Conservation (phyloP, 2,113 vertebrate genomes). For the Labrus mixtus region DNA sequence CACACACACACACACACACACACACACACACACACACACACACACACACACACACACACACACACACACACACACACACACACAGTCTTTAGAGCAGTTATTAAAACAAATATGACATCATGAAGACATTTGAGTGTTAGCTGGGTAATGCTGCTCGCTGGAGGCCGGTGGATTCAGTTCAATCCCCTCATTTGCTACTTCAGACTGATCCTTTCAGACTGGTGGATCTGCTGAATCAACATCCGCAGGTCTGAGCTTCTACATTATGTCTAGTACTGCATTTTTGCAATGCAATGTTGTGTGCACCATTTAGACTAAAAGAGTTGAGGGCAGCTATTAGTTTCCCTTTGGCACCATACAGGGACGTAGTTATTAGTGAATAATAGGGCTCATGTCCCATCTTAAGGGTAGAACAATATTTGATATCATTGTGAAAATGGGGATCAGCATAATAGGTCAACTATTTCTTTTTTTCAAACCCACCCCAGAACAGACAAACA, state of each 20-base stretch:
- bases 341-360: neutral
- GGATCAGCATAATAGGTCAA: no score
- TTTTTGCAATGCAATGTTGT: neutral
- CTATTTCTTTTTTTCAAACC: no score
- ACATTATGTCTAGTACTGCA: neutral
- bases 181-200: constrained; percentile 19
- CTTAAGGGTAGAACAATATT: no score
- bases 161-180: constrained; percentile 21
- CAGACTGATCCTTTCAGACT: constrained; percentile 32
- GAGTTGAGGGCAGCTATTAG: neutral
- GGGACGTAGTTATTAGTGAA: neutral
- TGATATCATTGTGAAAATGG: no score
- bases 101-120: constrained; percentile 34
- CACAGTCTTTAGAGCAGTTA: constrained; percentile 21
- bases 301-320: neutral
- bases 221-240: constrained; percentile 43
- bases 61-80: neutral
- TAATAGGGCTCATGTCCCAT: no score
- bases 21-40: no score
- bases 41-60: no score
- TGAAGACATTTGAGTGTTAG: constrained; percentile 24
- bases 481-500: no score
- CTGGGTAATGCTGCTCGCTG: constrained; percentile 13
- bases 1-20: neutral
- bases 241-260: neutral